These are phyloP conservation scores for Meloidogyne exigua DNA, from an alignment of 1,140 invertebrate genomes.

Conservation along the genomic window DNA sequence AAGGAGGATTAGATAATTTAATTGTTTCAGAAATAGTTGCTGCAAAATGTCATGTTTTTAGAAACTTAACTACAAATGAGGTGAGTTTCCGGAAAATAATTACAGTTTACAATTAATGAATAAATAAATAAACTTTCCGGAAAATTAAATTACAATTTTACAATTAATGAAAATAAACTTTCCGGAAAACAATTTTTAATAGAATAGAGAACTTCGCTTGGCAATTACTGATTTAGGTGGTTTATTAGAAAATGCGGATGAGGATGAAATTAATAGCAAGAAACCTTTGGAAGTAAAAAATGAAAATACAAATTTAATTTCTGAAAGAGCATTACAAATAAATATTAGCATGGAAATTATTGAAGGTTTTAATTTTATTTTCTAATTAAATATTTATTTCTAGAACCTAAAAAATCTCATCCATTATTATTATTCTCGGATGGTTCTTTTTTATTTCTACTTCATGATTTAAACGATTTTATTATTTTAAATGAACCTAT, in stretches of 20 bases:
- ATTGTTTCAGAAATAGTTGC: not conserved
- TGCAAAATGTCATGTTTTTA: not conserved
- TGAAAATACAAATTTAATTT: not conserved
- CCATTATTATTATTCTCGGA: conserved; percentile 45
- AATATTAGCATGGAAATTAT: not conserved
- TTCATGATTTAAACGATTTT: conserved; percentile 47
- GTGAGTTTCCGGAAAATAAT: no score
- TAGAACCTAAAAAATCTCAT: not conserved
- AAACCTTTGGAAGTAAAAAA: not conserved
- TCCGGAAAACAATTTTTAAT: no score
- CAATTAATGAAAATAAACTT: no score
- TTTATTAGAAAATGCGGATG: not conserved
- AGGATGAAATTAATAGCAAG: not conserved
- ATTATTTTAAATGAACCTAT: conserved; percentile 40
- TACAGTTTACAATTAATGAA: no score
- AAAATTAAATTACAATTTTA: no score
- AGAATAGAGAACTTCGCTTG: not conserved
- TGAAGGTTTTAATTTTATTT: not conserved
- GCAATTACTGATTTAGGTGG: not conserved
- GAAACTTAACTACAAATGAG: not conserved
- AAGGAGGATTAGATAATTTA: not conserved
- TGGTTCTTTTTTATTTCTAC: conserved; percentile 36
- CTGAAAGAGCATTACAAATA: not conserved
- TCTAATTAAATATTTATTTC: not conserved
- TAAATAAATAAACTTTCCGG: no score